Evolutionary conservation across 2,888 invertebrate species (phyloP), one percentile per base, ranked within the genome.

Genomic region (Thalpophila matura): DNA sequence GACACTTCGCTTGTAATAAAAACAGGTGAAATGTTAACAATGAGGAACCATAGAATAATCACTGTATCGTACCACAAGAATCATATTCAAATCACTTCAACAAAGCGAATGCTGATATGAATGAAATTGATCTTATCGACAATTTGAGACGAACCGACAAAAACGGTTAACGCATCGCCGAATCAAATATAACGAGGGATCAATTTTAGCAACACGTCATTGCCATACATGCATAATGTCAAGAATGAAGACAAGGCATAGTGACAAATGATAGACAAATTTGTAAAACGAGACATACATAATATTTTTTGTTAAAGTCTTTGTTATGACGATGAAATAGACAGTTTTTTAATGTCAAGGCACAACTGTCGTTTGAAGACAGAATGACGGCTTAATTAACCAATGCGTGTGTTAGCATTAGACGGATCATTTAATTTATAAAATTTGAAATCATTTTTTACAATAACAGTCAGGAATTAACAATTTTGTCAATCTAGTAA

Each of bases 231-330:
- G 47, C 43, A 18, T 43, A 33, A 10, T 9, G 33, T n/a, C 14
- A 2, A n/a, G 5, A 10, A 3, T 24, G 14, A 4, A 43, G 18
- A 51, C 29, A 63, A 31, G n/a, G 18, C 12, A 16, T 16, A 24
- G 9, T n/a, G 61, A 60, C 50, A 61, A 69, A 54, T 49, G 70
- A 60, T 54, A 31, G 33, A 45, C 37, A 37, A 58, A 67, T 63
- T 16, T 31, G 26, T n/a, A 26, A 47, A 29, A n/a, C n/a, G n/a
- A n/a, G n/a, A n/a, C n/a, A n/a, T n/a, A 18, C 6, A 12, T 18
- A 18, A 20, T 33, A 4, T 3, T 27, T 35, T 18, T 27, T 18
- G n/a, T 31, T 29, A n/a, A n/a, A 9, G 14, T 20, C 43, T 20
- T 49, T 31, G 38, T 65, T 29, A 64, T 55, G 16, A 4, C 9